Conservation (phyloP, 2,888 invertebrate genomes). For the Pammene aurita region DNA sequence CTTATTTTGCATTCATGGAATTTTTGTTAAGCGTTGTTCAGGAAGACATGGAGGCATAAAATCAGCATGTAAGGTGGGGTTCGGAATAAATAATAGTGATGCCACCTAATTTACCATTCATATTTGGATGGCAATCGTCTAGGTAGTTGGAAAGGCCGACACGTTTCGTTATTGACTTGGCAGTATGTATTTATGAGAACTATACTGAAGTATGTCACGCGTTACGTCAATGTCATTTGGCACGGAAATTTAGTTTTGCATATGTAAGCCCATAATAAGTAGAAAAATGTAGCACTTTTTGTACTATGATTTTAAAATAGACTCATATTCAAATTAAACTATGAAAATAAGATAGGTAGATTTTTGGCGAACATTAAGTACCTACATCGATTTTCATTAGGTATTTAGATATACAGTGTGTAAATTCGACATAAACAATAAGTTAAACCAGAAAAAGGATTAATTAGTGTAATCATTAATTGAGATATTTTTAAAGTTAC, state of each 20-base stretch:
- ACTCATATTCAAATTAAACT: no score
- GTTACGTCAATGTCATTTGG: slow-evolving; percentile 5
- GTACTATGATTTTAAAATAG: no score
- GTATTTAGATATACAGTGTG: no score
- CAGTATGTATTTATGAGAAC: slow-evolving; percentile 40
- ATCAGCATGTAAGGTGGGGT: slow-evolving; percentile 59
- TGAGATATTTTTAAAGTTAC: no score
- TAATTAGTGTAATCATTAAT: no score
- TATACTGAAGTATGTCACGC: slow-evolving; percentile 30
- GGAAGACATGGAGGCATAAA: slow-evolving; percentile 63
- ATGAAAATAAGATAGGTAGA: no score
- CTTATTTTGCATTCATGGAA: slow-evolving; percentile 82
- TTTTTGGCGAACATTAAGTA: no score
- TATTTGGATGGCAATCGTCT: slow-evolving; percentile 75
- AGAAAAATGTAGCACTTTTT: not conserved
- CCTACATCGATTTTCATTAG: no score
- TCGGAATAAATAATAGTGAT: slow-evolving; percentile 47
- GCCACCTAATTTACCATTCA: slow-evolving; percentile 78
- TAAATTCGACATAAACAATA: no score
- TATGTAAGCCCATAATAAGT: not conserved
- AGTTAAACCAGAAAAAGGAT: no score
- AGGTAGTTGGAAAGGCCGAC: slow-evolving; percentile 75
- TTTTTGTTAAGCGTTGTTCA: slow-evolving; percentile 75
- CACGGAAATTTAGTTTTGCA: not conserved
- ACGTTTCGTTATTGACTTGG: slow-evolving; percentile 44